phyloP scores from a whole-genome alignment of 2,888 invertebrate genomes.

The Alviniconcha strummeri region DNA sequence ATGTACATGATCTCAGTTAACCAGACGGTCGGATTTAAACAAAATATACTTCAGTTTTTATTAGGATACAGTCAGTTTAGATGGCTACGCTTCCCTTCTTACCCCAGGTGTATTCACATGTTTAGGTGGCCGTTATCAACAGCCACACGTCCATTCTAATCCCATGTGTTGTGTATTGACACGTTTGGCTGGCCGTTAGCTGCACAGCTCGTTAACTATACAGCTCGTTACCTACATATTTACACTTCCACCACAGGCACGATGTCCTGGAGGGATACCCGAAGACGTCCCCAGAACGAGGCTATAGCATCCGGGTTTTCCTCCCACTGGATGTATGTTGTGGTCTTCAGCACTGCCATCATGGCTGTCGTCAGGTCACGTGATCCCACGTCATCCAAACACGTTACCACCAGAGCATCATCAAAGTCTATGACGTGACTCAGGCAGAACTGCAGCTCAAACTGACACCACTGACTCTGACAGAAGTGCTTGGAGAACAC shows the following conservation, averaged over 20 bases:
- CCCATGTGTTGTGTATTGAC: no score
- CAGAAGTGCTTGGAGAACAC: conserved; percentile 81
- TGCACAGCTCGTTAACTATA: no score
- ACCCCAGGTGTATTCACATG: no score
- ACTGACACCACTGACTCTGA: conserved; percentile 78
- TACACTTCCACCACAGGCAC: not conserved
- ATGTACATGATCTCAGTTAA: no score
- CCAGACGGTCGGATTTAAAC: no score
- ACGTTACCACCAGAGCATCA: conserved; percentile 77
- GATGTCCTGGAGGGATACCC: conserved; percentile 1
- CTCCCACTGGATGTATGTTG: conserved; percentile 75
- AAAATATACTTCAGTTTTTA: no score
- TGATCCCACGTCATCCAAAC: conserved; percentile 81
- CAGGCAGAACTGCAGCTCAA: conserved; percentile 40
- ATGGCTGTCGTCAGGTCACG: conserved; percentile 79
- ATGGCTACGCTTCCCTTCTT: no score
- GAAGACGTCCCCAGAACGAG: conserved; percentile 12
- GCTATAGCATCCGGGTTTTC: not conserved
- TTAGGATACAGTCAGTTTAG: no score
- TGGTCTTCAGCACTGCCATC: conserved; percentile 81
- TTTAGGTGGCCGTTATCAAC: no score
- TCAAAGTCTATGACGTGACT: conserved; percentile 34
- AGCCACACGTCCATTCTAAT: no score
- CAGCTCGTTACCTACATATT: no score
- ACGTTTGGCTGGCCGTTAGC: no score